A percentile compares a stretch with the other conserved stretches of the same genome.
These are phyloP conservation scores for Bucorvus abyssinicus DNA, from an alignment of 2,797 vertebrate species.

Conservation along the genomic window DNA sequence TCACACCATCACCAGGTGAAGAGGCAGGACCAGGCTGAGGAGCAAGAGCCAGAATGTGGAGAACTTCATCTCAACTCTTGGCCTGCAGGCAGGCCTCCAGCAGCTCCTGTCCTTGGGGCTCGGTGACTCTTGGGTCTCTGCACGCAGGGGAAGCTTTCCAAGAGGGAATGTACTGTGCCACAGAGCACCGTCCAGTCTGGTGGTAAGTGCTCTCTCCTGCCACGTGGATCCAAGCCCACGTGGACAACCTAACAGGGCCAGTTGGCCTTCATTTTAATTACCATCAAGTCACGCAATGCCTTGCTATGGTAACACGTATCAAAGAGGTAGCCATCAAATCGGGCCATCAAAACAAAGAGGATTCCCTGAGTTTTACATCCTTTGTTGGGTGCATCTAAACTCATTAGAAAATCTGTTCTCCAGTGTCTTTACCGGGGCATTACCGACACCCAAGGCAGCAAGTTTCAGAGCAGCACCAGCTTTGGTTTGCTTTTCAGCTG, in stretches of 20 bases:
- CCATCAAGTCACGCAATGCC: background rate
- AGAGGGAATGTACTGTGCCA: background rate
- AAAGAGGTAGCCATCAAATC: background rate
- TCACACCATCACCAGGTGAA: background rate
- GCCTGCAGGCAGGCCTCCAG: background rate
- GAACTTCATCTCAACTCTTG: background rate
- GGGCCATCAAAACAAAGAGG: background rate
- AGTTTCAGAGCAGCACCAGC: background rate
- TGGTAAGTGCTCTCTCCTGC: background rate
- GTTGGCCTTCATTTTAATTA: background rate
- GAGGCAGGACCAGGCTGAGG: background rate
- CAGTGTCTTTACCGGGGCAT: too few relatives aligned
- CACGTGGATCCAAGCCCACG: accelerated
- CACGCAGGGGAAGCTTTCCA: background rate
- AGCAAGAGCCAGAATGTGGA: background rate
- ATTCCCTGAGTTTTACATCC: background rate
- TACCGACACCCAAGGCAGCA: background rate
- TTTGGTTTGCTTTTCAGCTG: background rate
- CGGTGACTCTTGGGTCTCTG: accelerated
- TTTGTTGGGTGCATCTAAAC: background rate
- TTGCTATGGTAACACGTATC: background rate
- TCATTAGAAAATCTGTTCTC: background rate
- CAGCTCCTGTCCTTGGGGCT: background rate
- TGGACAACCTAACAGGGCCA: background rate
- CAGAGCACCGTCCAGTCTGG: too few relatives aligned